A percentile compares a stretch with the other conserved stretches of the same genome.
Evolutionary conservation across 2,113 vertebrate genomes (phyloP).

Genomic region (Syngnathoides biaculeatus): DNA sequence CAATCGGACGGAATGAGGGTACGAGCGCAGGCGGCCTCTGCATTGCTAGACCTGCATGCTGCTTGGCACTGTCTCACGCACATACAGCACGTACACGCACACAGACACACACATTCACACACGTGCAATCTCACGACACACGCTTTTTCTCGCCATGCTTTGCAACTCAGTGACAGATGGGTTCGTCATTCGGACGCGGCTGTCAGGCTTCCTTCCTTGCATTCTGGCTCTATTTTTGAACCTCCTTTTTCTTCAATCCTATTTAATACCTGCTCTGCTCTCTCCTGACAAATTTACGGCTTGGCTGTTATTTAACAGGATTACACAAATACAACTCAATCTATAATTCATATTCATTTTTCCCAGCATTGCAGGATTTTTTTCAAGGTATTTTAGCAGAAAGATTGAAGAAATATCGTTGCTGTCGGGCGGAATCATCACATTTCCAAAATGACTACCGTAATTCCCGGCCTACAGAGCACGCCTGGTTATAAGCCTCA

Average conservation of each 20-base stretch:
- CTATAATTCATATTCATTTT: not conserved
- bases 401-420: not conserved
- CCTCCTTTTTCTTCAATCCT: not conserved
- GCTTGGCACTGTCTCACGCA: conserved; percentile 58
- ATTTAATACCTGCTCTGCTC: not conserved
- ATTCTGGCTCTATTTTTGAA: not conserved
- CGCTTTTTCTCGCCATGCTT: conserved; percentile 33
- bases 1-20: conserved; percentile 99
- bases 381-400: not conserved
- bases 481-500: too few species aligned
- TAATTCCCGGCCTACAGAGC: too few species aligned
- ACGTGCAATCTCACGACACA: conserved; percentile 8
- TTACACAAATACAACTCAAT: not conserved
- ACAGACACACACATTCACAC: conserved; percentile 41
- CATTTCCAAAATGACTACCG: too few species aligned
- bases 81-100: conserved; percentile 34
- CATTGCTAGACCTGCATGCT: conserved; percentile 80
- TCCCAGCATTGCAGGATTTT: not conserved
- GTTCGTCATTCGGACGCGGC: conserved; percentile 41
- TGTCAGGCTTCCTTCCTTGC: conserved; percentile 49
- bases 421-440: too few species aligned
- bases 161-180: conserved; percentile 44
- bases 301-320: not conserved
- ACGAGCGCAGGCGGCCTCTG: conserved; percentile 81
- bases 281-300: not conserved